phyloP scores from a whole-genome alignment of 2,888 invertebrate genomes.

The Anoplius nigerrimus region DNA sequence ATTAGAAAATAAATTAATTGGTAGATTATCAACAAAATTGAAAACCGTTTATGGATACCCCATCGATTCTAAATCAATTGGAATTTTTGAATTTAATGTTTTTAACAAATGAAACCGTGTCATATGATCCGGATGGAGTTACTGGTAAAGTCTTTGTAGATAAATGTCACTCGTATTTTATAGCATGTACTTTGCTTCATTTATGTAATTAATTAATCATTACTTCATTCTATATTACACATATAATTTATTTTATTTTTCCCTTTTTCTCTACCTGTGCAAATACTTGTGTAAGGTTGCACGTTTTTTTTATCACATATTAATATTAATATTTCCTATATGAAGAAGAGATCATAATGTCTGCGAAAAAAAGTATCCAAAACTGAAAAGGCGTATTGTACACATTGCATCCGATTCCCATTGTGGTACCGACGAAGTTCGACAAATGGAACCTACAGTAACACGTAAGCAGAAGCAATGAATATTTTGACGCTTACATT shows the following conservation, averaged over 20 bases:
- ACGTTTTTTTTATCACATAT: conserved; percentile 4
- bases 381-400: background rate
- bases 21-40: conserved; percentile 4
- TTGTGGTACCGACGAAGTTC: background rate
- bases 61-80: conserved; percentile 4
- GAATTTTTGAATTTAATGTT: conserved; percentile 7
- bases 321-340: background rate
- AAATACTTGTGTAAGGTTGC: background rate
- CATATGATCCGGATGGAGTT: conserved; percentile 1
- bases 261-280: background rate
- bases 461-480: conserved; percentile 2
- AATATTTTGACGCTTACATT: conserved; percentile 4
- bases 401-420: background rate
- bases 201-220: no score
- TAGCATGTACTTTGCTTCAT: conserved; percentile 3
- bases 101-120: conserved; percentile 15
- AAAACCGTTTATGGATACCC: background rate
- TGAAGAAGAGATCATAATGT: background rate
- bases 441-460: background rate
- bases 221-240: no score
- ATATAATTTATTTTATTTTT: conserved; percentile 1
- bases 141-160: conserved; percentile 9
- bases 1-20: no score
- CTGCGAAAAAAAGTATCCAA: conserved; percentile 5
- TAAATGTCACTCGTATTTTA: conserved; percentile 6